Percentiles rank a stretch among this genome's conserved stretches.
These are phyloP conservation scores for Calameuta idolon DNA, from an alignment of 2,888 invertebrate genomes.

Conservation along the genomic window DNA sequence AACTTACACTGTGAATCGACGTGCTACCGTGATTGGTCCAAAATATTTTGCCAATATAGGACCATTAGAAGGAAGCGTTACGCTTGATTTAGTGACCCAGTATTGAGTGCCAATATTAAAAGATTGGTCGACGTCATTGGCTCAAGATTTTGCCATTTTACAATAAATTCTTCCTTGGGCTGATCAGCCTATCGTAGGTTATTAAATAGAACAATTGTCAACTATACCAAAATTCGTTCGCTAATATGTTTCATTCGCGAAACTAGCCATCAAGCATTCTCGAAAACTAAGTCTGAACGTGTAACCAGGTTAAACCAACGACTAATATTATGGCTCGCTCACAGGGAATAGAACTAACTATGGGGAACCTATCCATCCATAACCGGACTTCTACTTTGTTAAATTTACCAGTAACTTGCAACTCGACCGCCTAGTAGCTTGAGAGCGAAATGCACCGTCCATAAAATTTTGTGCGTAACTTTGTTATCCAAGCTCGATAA, in stretches of 20 bases:
- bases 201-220: not conserved
- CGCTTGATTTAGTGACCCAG: no score
- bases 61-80: no score
- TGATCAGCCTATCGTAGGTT: not conserved
- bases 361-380: not conserved
- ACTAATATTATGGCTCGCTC: not conserved
- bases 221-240: not conserved
- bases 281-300: not conserved
- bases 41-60: no score
- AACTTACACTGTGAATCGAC: not conserved
- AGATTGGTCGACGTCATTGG: no score
- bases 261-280: not conserved
- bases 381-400: not conserved
- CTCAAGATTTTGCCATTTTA: no score
- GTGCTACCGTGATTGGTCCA: no score
- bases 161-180: no score
- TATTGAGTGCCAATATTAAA: no score
- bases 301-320: not conserved
- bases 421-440: not conserved
- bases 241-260: not conserved
- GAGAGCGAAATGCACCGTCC: slow-evolving; percentile 18
- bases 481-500: slow-evolving; percentile 27
- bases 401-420: not conserved
- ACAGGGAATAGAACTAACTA: not conserved
- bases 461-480: slow-evolving; percentile 22